These are phyloP conservation scores for Pelodytes ibericus DNA, from an alignment of 2,797 vertebrate genomes.

Conservation along the genomic window DNA sequence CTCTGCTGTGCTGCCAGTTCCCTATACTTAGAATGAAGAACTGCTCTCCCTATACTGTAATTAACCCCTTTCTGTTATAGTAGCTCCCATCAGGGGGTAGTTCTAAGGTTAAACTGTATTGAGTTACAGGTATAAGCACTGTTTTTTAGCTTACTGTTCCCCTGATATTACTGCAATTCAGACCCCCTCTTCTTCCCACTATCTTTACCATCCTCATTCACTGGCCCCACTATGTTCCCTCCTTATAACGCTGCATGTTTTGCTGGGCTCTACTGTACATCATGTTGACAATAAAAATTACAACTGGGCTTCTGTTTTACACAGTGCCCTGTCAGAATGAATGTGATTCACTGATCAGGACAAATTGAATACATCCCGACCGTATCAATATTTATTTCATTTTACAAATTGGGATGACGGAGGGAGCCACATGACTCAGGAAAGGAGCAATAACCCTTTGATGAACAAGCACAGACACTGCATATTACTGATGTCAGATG, in stretches of 20 bases:
- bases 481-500: no score
- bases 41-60: conserved; percentile 2
- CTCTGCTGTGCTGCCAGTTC: neutral
- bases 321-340: conserved; percentile 78
- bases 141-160: neutral
- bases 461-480: neutral
- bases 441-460: conserved; percentile 18
- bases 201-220: neutral
- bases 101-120: neutral
- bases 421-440: neutral
- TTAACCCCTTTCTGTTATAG: neutral
- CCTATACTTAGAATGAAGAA: neutral
- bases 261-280: conserved; percentile 74
- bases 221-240: conserved; percentile 39
- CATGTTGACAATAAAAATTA: conserved; percentile 84
- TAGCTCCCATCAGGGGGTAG: neutral
- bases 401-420: conserved; percentile 65
- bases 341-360: conserved; percentile 81
- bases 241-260: conserved; percentile 55
- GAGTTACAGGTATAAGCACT: neutral
- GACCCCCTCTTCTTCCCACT: neutral
- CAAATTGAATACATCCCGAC: conserved; percentile 80
- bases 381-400: conserved; percentile 82
- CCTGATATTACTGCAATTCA: neutral
- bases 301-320: conserved; percentile 77